phyloP scores from a whole-genome alignment of 2,797 vertebrate species.

The Melanitta fusca region DNA sequence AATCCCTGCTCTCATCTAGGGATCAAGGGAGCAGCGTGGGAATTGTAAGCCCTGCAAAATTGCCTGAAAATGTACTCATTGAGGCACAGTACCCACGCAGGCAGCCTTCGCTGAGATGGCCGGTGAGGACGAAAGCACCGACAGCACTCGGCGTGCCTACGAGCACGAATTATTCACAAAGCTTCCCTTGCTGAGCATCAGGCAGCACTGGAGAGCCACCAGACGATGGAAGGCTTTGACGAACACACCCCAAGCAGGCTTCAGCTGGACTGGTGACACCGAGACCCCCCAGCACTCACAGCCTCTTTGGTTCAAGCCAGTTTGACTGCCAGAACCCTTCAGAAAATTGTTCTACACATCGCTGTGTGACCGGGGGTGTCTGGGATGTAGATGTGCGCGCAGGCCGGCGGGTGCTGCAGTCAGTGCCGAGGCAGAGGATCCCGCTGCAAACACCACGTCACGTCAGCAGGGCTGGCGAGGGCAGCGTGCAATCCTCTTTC shows the following conservation, averaged over 20 bases:
- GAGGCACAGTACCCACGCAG: not conserved
- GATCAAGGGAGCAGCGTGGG: not conserved
- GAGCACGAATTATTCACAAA: not conserved
- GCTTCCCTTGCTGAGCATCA: rapidly evolving
- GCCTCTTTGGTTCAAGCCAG: not conserved
- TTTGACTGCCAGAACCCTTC: not conserved
- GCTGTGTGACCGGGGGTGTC: rapidly evolving
- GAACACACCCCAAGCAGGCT: not conserved
- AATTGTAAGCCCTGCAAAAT: not conserved
- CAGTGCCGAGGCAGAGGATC: not conserved
- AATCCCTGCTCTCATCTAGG: not conserved
- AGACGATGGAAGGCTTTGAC: rapidly evolving
- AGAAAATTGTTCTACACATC: not conserved
- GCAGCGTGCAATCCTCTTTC: not conserved
- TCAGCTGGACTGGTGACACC: not conserved
- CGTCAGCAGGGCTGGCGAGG: rapidly evolving
- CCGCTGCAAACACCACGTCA: not conserved
- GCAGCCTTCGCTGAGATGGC: rapidly evolving
- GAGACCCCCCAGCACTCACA: not conserved
- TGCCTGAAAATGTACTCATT: not conserved
- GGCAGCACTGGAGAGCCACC: not conserved
- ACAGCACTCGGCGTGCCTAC: not conserved
- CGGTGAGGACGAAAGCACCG: rapidly evolving
- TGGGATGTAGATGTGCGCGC: not conserved
- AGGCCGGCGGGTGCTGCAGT: not conserved